Conservation (phyloP, 2,113 vertebrate genomes). For the Peromyscus maniculatus region DNA sequence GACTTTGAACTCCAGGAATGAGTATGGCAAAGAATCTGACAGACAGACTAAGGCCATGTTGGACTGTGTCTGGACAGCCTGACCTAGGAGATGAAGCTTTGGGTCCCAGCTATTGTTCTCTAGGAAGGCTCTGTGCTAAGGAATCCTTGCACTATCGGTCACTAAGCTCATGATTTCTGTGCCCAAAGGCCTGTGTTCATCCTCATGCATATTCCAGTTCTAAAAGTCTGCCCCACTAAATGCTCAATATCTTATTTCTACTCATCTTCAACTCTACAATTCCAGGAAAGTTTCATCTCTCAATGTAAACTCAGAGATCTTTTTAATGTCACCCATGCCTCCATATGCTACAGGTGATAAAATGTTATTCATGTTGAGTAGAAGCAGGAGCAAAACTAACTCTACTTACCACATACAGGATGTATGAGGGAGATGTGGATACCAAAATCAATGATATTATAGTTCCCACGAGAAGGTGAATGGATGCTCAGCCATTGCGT, state of each 20-base stretch:
- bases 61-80: slow-evolving; percentile 53
- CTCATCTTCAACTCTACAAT: background rate
- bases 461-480: too few relatives aligned
- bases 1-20: slow-evolving; percentile 50
- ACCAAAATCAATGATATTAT: background rate
- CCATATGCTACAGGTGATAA: background rate
- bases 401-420: background rate
- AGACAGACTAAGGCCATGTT: background rate
- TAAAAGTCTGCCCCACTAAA: background rate
- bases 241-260: background rate
- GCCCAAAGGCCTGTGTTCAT: background rate
- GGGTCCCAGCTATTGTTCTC: background rate
- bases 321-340: background rate
- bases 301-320: background rate
- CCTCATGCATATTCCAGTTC: accelerated
- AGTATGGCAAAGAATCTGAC: slow-evolving; percentile 51
- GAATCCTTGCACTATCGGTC: background rate
- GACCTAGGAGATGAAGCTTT: slow-evolving; percentile 54
- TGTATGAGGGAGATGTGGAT: accelerated
- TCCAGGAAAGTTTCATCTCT: too few relatives aligned
- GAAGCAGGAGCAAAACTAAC: background rate
- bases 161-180: background rate
- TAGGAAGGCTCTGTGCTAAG: background rate
- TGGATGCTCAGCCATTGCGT: background rate
- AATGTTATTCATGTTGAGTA: background rate